phyloP scores from a whole-genome alignment of 2,797 vertebrate genomes.

The Cryptoprocta ferox region DNA sequence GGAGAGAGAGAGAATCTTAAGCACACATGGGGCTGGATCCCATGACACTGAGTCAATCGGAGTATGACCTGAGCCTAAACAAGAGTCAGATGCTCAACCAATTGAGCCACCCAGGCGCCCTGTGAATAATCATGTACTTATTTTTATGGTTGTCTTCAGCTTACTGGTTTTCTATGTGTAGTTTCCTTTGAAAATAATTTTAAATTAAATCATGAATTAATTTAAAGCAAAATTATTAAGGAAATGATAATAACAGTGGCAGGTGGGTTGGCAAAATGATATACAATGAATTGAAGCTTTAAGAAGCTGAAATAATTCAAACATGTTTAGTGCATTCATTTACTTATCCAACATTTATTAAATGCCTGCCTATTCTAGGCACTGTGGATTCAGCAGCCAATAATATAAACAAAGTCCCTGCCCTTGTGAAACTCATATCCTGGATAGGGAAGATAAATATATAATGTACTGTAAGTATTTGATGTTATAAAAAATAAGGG shows the following conservation, averaged over 20 bases:
- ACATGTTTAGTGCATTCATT: neutral
- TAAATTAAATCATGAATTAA: neutral
- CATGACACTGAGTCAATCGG: too few relatives aligned
- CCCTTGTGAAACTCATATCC: neutral
- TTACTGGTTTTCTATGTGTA: slow-evolving; percentile 14
- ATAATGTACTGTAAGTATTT: neutral
- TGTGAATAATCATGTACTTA: neutral
- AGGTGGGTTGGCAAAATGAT: slow-evolving; percentile 18
- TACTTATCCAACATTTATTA: neutral
- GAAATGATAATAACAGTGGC: neutral
- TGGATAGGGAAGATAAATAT: neutral
- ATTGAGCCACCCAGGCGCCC: too few relatives aligned
- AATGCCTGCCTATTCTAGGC: neutral
- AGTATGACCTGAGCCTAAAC: too few relatives aligned
- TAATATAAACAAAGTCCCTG: neutral
- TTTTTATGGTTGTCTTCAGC: slow-evolving; percentile 30
- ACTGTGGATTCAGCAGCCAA: neutral
- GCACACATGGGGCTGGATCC: too few relatives aligned
- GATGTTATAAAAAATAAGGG: neutral
- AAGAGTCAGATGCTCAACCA: too few relatives aligned
- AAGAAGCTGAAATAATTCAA: slow-evolving; percentile 18
- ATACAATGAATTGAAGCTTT: neutral
- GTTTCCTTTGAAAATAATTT: slow-evolving; percentile 48
- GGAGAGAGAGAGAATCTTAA: too few relatives aligned
- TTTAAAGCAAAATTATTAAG: slow-evolving; percentile 37